Percentiles rank a stretch among this genome's conserved stretches.
These are phyloP conservation scores for Murina feae DNA, from an alignment of 2,113 vertebrate species.

Conservation along the genomic window DNA sequence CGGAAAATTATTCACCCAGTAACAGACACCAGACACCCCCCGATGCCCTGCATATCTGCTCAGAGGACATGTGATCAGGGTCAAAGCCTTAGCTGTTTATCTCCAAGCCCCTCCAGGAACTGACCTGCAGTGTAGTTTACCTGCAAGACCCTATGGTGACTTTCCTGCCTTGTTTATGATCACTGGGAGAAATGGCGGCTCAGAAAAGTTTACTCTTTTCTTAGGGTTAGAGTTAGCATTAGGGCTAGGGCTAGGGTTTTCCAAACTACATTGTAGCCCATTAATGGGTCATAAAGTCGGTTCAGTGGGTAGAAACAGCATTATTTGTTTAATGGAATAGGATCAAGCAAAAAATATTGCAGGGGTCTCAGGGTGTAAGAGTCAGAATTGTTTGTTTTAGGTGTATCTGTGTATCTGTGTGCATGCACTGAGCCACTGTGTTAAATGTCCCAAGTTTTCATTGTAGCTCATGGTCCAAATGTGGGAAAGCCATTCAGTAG, in stretches of 20 bases:
- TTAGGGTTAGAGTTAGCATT: neutral
- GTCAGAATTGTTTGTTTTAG: neutral
- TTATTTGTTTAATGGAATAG: neutral
- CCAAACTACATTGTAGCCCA: neutral
- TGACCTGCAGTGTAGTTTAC: fast-evolving
- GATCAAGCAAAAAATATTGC: neutral
- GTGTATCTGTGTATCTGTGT: neutral
- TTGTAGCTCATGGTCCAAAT: neutral
- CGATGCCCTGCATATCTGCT: neutral
- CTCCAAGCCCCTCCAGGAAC: fast-evolving
- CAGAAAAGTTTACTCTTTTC: too few species aligned
- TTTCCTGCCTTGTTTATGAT: neutral
- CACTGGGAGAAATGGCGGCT: neutral
- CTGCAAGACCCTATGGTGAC: fast-evolving
- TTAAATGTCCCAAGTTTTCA: neutral
- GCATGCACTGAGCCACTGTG: fast-evolving
- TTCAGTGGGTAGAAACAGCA: neutral
- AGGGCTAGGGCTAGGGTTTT: neutral
- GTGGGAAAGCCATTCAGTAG: neutral
- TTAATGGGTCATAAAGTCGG: neutral
- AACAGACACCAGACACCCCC: neutral
- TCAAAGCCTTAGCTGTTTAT: neutral
- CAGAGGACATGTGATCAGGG: neutral
- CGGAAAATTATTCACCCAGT: neutral
- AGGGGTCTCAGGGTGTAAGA: neutral